Evolutionary conservation across 2,113 vertebrate genomes (phyloP).

Genomic region (Dasyornis broadbenti): DNA sequence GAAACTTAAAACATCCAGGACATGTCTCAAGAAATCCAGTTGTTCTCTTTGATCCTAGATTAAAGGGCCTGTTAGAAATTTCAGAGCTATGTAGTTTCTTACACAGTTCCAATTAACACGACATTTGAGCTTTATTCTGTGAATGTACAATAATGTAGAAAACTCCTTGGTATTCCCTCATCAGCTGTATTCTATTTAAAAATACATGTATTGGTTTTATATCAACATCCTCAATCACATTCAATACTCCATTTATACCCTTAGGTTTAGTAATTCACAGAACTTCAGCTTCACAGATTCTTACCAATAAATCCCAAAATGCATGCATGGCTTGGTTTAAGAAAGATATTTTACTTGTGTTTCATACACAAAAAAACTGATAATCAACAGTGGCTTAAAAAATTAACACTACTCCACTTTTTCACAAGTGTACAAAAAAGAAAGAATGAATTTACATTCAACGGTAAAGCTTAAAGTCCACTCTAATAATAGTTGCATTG

Average conservation of each 20-base stretch:
- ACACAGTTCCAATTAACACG: conserved; percentile 22
- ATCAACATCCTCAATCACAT: neutral
- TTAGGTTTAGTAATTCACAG: conserved; percentile 44
- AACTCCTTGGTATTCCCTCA: conserved; percentile 31
- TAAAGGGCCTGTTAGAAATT: conserved; percentile 5
- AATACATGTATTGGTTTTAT: conserved; percentile 43
- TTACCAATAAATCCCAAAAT: conserved; percentile 75
- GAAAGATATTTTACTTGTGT: conserved; percentile 84
- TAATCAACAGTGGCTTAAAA: conserved; percentile 76
- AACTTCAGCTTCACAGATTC: conserved; percentile 51
- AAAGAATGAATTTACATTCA: conserved; percentile 83
- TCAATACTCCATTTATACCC: conserved; percentile 37
- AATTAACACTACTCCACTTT: conserved; percentile 80
- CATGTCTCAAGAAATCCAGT: conserved; percentile 5
- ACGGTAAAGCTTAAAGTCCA: conserved; percentile 81
- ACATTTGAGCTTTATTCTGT: conserved; percentile 46
- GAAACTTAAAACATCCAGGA: conserved; percentile 24
- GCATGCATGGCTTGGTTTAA: conserved; percentile 78
- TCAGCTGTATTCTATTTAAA: neutral
- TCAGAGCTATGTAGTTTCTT: conserved; percentile 25
- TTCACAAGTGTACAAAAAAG: conserved; percentile 81
- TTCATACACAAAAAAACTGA: conserved; percentile 76
- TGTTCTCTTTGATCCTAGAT: conserved; percentile 31
- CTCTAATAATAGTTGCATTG: conserved; percentile 80
- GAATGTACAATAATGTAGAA: conserved; percentile 20